Percentiles rank a stretch among this genome's conserved stretches.
phyloP scores from a whole-genome alignment of 2,888 invertebrate species.

The Platypus cylindrus region DNA sequence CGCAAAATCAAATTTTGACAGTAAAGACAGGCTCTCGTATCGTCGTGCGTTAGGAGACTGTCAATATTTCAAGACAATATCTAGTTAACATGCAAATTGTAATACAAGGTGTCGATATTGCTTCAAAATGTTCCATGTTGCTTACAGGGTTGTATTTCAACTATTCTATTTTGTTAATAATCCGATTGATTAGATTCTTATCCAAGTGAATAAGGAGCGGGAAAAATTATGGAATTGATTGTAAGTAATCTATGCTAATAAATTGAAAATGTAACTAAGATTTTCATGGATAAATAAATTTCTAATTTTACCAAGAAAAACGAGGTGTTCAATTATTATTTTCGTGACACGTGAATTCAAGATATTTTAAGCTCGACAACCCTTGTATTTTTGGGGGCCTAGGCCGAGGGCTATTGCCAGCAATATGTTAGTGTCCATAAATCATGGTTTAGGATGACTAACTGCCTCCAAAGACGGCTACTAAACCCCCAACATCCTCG shows the following conservation, averaged over 20 bases:
- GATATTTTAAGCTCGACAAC: conserved; percentile 8
- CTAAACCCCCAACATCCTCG: conserved; percentile 25
- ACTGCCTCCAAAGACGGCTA: conserved; percentile 35
- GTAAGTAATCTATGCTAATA: too few species aligned
- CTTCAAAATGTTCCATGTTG: background rate
- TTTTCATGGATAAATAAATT: too few species aligned
- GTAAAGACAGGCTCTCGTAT: conserved; percentile 10
- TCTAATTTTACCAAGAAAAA: too few species aligned
- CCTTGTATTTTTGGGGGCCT: conserved; percentile 14
- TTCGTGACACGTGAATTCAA: background rate
- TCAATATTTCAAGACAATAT: conserved; percentile 36
- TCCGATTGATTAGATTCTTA: conserved; percentile 2
- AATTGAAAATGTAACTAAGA: too few species aligned
- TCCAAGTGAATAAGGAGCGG: too few species aligned
- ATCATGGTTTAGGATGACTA: conserved; percentile 42
- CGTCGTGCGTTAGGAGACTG: conserved; percentile 19
- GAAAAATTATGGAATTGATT: too few species aligned
- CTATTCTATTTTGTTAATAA: background rate
- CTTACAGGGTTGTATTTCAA: background rate
- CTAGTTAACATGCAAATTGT: conserved; percentile 36
- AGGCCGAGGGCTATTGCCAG: conserved; percentile 21
- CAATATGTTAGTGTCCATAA: conserved; percentile 41
- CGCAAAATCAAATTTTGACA: conserved; percentile 12
- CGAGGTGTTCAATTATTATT: conserved; percentile 1
- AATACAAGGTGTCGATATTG: conserved; percentile 12